These are phyloP conservation scores for Pentalonia nigronervosa DNA, from an alignment of 1,140 invertebrate genomes.

Conservation along the genomic window DNA sequence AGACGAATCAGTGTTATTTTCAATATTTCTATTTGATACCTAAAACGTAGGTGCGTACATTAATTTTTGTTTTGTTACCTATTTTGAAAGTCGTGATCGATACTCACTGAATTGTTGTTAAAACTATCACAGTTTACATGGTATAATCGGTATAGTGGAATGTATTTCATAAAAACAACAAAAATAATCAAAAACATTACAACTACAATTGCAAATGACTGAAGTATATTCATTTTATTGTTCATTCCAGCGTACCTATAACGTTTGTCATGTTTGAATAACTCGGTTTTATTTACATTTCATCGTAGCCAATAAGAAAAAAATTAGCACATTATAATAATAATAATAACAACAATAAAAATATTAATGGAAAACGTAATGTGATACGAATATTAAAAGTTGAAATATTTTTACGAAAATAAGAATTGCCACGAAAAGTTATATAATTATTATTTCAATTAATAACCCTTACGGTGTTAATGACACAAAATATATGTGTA, in stretches of 20 bases:
- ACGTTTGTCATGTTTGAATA: neutral
- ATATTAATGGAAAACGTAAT: neutral
- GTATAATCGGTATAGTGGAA: neutral
- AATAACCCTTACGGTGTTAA: neutral
- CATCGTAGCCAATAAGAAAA: neutral
- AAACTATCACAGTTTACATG: neutral
- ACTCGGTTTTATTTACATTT: neutral
- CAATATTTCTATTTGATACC: neutral
- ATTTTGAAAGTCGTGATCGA: neutral
- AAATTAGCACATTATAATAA: neutral
- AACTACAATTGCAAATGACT: neutral
- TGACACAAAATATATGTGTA: neutral
- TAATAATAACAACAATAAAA: neutral
- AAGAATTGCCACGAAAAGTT: neutral
- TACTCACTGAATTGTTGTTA: neutral
- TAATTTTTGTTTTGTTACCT: neutral
- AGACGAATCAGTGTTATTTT: neutral
- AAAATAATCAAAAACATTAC: neutral
- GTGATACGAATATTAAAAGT: neutral
- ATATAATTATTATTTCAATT: neutral
- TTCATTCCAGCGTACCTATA: no score
- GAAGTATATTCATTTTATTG: neutral
- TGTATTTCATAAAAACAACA: neutral
- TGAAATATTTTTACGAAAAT: neutral
- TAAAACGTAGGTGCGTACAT: neutral